A percentile compares a stretch with the other conserved stretches of the same genome.
phyloP scores from a whole-genome alignment of 2,888 invertebrate species.

The Gastracanthus pulcherrimus region DNA sequence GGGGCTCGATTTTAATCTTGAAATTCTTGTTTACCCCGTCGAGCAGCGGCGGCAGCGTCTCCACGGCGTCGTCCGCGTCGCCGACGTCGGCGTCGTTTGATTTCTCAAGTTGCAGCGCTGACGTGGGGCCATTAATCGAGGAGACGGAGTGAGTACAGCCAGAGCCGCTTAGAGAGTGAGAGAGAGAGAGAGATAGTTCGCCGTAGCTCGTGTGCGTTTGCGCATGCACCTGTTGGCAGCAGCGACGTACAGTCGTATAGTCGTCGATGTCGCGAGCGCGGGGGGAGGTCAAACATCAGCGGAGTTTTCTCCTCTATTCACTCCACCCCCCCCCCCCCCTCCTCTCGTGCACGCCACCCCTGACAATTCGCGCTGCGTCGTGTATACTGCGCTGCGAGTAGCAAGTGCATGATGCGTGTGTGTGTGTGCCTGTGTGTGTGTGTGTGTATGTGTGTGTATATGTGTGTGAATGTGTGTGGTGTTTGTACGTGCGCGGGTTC shows the following conservation, averaged over 20 bases:
- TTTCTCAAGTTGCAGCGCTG: conserved; percentile 43
- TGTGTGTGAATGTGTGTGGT: too few species aligned
- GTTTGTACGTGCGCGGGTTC: too few species aligned
- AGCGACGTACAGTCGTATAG: too few species aligned
- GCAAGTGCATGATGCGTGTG: too few species aligned
- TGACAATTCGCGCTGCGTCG: background rate
- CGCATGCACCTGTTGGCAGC: conserved; percentile 69
- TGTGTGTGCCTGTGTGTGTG: too few species aligned
- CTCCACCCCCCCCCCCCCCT: background rate
- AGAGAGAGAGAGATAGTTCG: background rate
- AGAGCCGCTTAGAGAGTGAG: background rate
- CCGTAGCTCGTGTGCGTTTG: conserved; percentile 56
- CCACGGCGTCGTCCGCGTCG: too few species aligned
- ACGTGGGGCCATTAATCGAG: conserved; percentile 40
- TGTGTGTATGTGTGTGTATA: too few species aligned
- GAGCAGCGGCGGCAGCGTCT: too few species aligned
- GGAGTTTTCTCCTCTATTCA: background rate
- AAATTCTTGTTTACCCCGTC: conserved; percentile 26
- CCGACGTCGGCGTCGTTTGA: conserved; percentile 5
- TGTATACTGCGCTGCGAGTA: too few species aligned
- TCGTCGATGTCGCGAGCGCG: background rate
- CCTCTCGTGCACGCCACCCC: background rate
- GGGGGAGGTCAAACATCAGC: background rate
- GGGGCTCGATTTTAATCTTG: conserved; percentile 40
- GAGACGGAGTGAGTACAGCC: too few species aligned